Percentiles rank a stretch among this genome's conserved stretches.
Conservation (phyloP, 2,797 vertebrate species). For the Ptychobarbus kaznakovi region DNA sequence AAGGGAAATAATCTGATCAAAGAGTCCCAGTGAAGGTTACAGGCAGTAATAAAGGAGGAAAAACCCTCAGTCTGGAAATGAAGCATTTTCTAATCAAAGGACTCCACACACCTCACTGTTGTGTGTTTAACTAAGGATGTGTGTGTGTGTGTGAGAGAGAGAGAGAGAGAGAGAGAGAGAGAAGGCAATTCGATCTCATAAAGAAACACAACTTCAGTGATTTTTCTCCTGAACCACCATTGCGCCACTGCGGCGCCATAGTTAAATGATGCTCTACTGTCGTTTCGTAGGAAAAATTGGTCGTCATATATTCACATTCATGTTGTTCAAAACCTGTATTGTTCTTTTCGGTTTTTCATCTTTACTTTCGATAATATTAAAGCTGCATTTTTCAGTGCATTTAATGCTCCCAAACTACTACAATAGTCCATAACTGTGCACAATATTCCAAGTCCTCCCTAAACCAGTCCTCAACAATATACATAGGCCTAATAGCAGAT, state of each 20-base stretch:
- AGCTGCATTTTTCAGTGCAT: background rate
- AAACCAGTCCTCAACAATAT: background rate
- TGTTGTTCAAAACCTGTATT: background rate
- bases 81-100: constrained; percentile 49
- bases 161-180: background rate
- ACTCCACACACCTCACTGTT: constrained; percentile 12
- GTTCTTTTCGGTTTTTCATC: background rate
- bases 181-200: constrained; percentile 7
- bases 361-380: background rate
- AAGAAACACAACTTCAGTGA: constrained; percentile 18
- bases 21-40: constrained; percentile 29
- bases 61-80: constrained; percentile 39
- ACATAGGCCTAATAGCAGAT: background rate
- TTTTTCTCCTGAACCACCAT: constrained; percentile 6
- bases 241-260: background rate
- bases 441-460: background rate
- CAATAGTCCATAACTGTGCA: background rate
- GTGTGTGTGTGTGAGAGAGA: background rate
- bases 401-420: background rate
- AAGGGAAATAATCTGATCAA: constrained; percentile 47
- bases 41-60: constrained; percentile 33
- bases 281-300: background rate
- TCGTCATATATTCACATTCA: constrained; percentile 4
- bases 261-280: background rate
- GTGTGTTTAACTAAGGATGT: constrained; percentile 28